A percentile compares a stretch with the other conserved stretches of the same genome.
Evolutionary conservation across 2,113 vertebrate species (phyloP).

Genomic region (Oreochromis tanganicae): DNA sequence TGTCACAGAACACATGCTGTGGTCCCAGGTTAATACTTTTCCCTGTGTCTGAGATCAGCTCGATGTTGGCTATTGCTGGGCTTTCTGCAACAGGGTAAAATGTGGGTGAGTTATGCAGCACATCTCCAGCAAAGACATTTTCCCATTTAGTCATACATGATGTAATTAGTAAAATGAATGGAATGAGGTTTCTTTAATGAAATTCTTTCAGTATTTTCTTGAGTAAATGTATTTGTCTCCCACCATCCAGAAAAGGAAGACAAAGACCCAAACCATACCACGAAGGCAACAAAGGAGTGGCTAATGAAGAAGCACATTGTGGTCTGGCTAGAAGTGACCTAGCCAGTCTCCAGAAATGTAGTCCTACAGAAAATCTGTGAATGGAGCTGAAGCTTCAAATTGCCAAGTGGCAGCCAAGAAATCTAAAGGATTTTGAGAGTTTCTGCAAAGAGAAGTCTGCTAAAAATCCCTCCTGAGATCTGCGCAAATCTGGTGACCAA

Average conservation of each 20-base stretch:
- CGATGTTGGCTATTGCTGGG: conserved; percentile 76
- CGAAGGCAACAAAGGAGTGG: neutral
- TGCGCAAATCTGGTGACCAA: neutral
- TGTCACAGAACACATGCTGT: conserved; percentile 85
- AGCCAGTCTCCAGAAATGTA: neutral
- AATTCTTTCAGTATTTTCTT: neutral
- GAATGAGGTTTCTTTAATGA: neutral
- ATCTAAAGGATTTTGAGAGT: neutral
- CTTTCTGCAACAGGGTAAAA: conserved; percentile 42
- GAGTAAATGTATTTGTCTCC: neutral
- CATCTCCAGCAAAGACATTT: neutral
- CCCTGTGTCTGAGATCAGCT: conserved; percentile 80
- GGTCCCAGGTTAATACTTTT: conserved; percentile 80
- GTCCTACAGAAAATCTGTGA: neutral
- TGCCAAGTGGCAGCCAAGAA: neutral
- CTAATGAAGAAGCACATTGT: neutral
- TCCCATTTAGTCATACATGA: neutral
- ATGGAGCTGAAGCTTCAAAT: neutral
- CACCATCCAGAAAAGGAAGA: neutral
- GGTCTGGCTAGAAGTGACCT: neutral
- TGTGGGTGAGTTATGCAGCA: neutral
- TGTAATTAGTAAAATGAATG: neutral
- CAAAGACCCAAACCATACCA: neutral
- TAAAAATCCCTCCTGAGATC: neutral
- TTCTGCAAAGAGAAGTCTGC: neutral